Conservation (phyloP, 2,888 invertebrate genomes). For the Anaspis maculata region DNA sequence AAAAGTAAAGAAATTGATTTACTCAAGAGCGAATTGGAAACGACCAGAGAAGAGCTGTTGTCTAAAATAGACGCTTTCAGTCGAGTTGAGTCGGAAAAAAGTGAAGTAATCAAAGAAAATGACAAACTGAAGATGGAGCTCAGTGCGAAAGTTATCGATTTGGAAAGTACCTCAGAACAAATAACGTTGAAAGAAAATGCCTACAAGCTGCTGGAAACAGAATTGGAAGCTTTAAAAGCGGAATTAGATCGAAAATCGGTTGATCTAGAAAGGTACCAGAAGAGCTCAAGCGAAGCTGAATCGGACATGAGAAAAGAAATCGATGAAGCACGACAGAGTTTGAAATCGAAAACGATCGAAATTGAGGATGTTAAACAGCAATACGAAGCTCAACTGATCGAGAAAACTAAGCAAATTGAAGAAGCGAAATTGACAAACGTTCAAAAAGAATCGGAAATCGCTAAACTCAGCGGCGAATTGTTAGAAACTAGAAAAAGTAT, state of each 20-base stretch:
- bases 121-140: conserved; percentile 38
- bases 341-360: conserved; percentile 34
- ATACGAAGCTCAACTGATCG: conserved; percentile 20
- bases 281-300: conserved; percentile 32
- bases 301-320: conserved; percentile 32
- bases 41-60: conserved; percentile 24
- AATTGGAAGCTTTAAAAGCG: conserved; percentile 33
- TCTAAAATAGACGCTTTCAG: conserved; percentile 24
- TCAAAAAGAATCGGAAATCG: conserved; percentile 19
- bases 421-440: conserved; percentile 40
- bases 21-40: conserved; percentile 32
- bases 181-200: conserved; percentile 27
- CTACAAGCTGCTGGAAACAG: conserved; percentile 33
- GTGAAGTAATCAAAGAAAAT: conserved; percentile 24
- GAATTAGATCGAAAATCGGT: conserved; percentile 29
- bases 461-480: conserved; percentile 22
- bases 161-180: conserved; percentile 33
- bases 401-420: conserved; percentile 42
- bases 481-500: conserved; percentile 17
- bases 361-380: conserved; percentile 36
- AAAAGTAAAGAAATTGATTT: conserved; percentile 21
- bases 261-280: conserved; percentile 36
- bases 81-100: conserved; percentile 14
- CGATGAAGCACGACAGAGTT: conserved; percentile 31
- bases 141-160: conserved; percentile 48